Percentiles rank a stretch among this genome's conserved stretches.
phyloP scores from a whole-genome alignment of 2,888 invertebrate species.

The Phortica okadai region DNA sequence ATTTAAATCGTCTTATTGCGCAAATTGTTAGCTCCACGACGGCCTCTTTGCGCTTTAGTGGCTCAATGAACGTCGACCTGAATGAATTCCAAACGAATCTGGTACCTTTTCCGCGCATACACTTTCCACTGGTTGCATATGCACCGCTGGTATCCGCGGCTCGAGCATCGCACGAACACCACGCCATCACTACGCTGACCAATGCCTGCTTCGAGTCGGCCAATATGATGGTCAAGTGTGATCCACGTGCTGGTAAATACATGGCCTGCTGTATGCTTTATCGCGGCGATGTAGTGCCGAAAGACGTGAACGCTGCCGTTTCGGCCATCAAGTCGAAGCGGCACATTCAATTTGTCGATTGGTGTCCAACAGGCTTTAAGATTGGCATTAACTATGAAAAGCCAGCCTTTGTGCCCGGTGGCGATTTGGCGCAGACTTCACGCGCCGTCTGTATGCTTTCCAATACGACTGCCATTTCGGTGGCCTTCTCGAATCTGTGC shows the following conservation, averaged over 20 bases:
- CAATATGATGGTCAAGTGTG: conserved; percentile 93
- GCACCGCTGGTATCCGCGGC: conserved; percentile 71
- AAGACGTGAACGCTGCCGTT: conserved; percentile 91
- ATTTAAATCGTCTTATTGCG: conserved; percentile 83
- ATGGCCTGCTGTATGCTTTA: conserved; percentile 93
- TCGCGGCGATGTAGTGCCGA: conserved; percentile 92
- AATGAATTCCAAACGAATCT: conserved; percentile 94
- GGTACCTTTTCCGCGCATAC: conserved; percentile 94
- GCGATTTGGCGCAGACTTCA: conserved; percentile 88
- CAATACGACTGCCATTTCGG: conserved; percentile 93
- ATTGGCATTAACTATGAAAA: conserved; percentile 91
- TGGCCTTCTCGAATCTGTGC: conserved; percentile 93
- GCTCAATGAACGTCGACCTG: conserved; percentile 92
- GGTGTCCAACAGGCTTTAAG: conserved; percentile 96
- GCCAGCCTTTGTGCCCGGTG: conserved; percentile 86
- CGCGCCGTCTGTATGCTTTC: conserved; percentile 93
- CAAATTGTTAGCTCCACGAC: conserved; percentile 92
- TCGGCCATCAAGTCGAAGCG: conserved; percentile 86
- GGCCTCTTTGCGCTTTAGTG: conserved; percentile 90
- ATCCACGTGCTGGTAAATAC: conserved; percentile 89
- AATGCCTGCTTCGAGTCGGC: conserved; percentile 91
- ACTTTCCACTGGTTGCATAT: conserved; percentile 77
- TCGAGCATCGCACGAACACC: conserved; percentile 70
- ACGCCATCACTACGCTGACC: conserved; percentile 85
- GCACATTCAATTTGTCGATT: conserved; percentile 92